Conservation (phyloP, 2,797 vertebrate genomes). For the Arnoldichthys spilopterus region DNA sequence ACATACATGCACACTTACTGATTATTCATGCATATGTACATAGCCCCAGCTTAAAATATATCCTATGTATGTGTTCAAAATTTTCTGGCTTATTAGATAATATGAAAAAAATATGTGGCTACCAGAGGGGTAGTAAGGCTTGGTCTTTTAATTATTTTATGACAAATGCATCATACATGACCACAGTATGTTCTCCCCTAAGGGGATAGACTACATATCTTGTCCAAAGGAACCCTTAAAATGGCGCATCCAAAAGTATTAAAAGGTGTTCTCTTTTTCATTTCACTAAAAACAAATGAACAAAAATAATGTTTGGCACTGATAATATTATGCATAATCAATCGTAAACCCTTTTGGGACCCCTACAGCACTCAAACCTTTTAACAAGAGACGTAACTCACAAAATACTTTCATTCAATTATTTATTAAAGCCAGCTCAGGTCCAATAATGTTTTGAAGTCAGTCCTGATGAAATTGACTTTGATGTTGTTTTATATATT, state of each 20-base stretch:
- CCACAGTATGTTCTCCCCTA: neutral
- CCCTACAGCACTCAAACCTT: neutral
- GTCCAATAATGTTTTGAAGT: neutral
- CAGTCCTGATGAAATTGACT: neutral
- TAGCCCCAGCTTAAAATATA: no score
- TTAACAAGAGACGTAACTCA: neutral
- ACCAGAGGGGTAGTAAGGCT: neutral
- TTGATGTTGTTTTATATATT: neutral
- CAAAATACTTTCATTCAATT: neutral
- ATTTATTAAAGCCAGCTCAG: neutral
- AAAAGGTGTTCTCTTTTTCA: neutral
- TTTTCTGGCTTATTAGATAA: constrained; percentile 47
- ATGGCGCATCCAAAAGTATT: neutral
- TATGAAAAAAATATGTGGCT: constrained; percentile 41
- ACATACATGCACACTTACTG: neutral
- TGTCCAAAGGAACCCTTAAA: neutral
- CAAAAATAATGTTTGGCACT: neutral
- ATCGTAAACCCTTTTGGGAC: neutral
- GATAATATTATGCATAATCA: neutral
- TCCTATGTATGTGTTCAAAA: no score
- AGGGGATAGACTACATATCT: neutral
- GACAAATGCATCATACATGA: constrained; percentile 37
- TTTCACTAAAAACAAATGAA: neutral
- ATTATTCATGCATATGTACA: no score
- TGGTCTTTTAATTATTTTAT: neutral